Conservation (phyloP, 2,888 invertebrate genomes). For the Eupithecia centaureata region DNA sequence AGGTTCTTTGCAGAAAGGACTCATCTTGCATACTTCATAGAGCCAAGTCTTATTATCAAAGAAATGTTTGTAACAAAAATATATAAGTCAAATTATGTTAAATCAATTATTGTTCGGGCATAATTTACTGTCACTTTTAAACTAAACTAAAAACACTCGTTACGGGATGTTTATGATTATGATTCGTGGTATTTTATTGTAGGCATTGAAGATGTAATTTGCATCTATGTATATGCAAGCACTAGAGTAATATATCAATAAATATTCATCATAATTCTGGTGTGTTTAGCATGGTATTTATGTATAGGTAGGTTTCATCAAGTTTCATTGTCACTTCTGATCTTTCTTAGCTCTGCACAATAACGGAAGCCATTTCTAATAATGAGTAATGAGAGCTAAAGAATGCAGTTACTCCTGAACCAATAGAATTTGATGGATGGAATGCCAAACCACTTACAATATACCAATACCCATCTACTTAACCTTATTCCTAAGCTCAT, state of each 20-base stretch:
- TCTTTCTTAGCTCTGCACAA: slow-evolving; percentile 9
- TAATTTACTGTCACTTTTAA: neutral
- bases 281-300: neutral
- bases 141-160: neutral
- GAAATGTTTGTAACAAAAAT: neutral
- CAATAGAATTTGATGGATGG: slow-evolving; percentile 30
- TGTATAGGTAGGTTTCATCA: neutral
- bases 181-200: neutral
- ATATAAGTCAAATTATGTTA: neutral
- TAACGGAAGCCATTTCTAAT: slow-evolving; percentile 78
- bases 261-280: neutral
- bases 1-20: too few species aligned
- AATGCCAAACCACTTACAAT: slow-evolving; percentile 18
- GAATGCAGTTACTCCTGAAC: slow-evolving; percentile 52
- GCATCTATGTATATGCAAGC: too few species aligned
- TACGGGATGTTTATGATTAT: neutral
- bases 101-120: too few species aligned
- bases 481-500: neutral
- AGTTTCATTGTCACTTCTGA: slow-evolving; percentile 9
- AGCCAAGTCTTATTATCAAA: too few species aligned
- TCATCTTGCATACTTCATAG: too few species aligned
- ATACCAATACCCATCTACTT: neutral
- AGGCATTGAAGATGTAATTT: neutral
- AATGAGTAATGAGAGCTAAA: slow-evolving; percentile 75
- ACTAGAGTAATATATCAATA: too few species aligned